A percentile compares a stretch with the other conserved stretches of the same genome.
These are phyloP conservation scores for Uromys caudimaculatus DNA, from an alignment of 2,797 vertebrate genomes.

Conservation along the genomic window DNA sequence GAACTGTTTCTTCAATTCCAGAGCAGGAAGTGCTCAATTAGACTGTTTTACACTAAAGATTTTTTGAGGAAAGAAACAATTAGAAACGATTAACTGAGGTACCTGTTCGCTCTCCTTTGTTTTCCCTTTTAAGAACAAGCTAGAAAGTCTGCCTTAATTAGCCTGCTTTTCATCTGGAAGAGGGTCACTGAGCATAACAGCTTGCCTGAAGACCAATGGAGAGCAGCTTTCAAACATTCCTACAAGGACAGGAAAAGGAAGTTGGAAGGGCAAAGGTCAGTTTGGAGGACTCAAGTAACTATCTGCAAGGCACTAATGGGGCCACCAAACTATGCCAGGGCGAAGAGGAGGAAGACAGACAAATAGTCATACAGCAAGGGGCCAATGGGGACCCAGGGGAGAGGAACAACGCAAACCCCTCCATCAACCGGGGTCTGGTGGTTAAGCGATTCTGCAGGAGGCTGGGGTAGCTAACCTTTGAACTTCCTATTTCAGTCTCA, in stretches of 20 bases:
- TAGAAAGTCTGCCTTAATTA: slow-evolving; percentile 83
- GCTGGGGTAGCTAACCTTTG: background rate
- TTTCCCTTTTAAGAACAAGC: slow-evolving; percentile 82
- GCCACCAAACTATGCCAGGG: slow-evolving; percentile 48
- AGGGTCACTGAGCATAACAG: slow-evolving; percentile 59
- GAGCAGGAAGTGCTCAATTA: slow-evolving; percentile 57
- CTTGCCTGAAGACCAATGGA: slow-evolving; percentile 74
- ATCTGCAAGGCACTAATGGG: slow-evolving; percentile 82
- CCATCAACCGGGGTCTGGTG: background rate
- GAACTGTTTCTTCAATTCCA: background rate
- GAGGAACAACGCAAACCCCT: background rate
- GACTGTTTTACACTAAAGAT: slow-evolving; percentile 21
- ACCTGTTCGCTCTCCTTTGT: slow-evolving; percentile 71
- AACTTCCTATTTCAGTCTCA: background rate
- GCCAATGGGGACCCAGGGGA: background rate
- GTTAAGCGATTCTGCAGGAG: background rate
- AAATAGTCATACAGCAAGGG: slow-evolving; percentile 73
- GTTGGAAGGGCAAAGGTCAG: slow-evolving; percentile 76
- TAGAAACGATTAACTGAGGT: slow-evolving; percentile 68
- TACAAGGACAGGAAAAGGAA: slow-evolving; percentile 42
- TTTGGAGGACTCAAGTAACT: background rate
- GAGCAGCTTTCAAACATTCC: slow-evolving; percentile 73
- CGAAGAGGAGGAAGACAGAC: slow-evolving; percentile 55
- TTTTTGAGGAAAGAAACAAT: slow-evolving; percentile 71
- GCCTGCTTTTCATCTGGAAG: slow-evolving; percentile 82